Percentiles rank a stretch among this genome's conserved stretches.
Evolutionary conservation across 2,888 invertebrate genomes (phyloP).

Genomic region (Hypselothyrea guttata): DNA sequence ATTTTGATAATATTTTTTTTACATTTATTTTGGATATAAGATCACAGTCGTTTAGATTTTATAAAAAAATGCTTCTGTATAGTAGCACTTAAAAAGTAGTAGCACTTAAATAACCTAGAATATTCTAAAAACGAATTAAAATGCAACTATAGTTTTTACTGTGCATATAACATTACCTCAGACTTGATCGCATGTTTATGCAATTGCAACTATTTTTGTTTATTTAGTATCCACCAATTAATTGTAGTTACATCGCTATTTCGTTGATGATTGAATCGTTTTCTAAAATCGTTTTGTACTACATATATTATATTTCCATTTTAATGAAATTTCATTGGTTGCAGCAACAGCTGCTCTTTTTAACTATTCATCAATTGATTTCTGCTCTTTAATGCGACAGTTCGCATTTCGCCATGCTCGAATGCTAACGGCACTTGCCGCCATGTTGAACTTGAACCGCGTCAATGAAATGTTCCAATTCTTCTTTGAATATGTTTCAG

Average conservation of each 20-base stretch:
- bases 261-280: conserved; percentile 3
- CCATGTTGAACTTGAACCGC: conserved; percentile 66
- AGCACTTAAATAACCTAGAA: no score
- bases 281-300: conserved; percentile 1
- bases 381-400: background rate
- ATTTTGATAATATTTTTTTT: no score
- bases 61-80: no score
- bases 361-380: conserved; percentile 10
- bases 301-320: background rate
- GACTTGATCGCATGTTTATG: conserved; percentile 17
- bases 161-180: no score
- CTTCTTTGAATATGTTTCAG: conserved; percentile 21
- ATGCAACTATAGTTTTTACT: no score
- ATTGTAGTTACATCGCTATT: conserved; percentile 7
- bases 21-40: no score
- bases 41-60: no score
- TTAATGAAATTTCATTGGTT: background rate
- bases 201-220: conserved; percentile 6
- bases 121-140: no score
- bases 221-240: background rate
- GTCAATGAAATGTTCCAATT: conserved; percentile 38
- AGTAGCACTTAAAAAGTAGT: no score
- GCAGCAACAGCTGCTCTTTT: background rate
- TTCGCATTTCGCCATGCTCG: conserved; percentile 43
- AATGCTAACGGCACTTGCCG: conserved; percentile 43